Base-by-base conservation (phyloP, 1,140 invertebrate species). In the Colletes latitarsis region DNA sequence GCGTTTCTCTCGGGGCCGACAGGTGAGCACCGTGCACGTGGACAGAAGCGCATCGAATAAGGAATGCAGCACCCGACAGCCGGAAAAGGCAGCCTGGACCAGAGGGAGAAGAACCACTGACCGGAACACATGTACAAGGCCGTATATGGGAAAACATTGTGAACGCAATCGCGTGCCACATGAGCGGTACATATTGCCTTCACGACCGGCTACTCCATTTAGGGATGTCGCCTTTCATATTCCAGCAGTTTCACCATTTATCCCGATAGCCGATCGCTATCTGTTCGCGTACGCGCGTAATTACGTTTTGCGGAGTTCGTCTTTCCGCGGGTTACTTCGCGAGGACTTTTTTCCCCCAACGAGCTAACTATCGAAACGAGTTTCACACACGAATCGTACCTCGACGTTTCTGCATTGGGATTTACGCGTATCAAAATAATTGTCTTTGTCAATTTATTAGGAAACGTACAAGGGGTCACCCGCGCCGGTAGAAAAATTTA, bases 131-230 rank as follows among this genome's bases (percentile, higher is more conserved):
- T 87, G 85, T 87, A 87, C 58, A 30, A 41, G 52, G 68, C 84
- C 84, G 82, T 87, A 86, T 87, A 87, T 87, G 85, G 85, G 57
- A 75, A 78, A 77, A 73, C 77, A 86, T 87, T 86, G 84, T 87
- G 74, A 84, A 70, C 85, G 82, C 73, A 82, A 87, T 86, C 85
- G 84, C 84, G 84, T 86, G 85, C 85, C 84, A 87, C 85, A 78
- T 86, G 77, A 83, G 62, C 85, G 55, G 57, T 86, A 87, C 84
- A 87, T 87, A 87, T 87, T 87, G 84, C 84, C 84, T 87, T 87
- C 73, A 74, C 85, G 77, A 87, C 85, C 71, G 60, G 46, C 66
- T 87, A 82, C 72, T 81, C 84, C 84, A 87, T 87, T 86, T 87
- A 87, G 84, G 85, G 85, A 87, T 78, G 71, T 81, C 77, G 80